Evolutionary conservation across 1,140 invertebrate species (phyloP), one percentile per base, ranked within the genome.

Genomic region (Triops cancriformis): DNA sequence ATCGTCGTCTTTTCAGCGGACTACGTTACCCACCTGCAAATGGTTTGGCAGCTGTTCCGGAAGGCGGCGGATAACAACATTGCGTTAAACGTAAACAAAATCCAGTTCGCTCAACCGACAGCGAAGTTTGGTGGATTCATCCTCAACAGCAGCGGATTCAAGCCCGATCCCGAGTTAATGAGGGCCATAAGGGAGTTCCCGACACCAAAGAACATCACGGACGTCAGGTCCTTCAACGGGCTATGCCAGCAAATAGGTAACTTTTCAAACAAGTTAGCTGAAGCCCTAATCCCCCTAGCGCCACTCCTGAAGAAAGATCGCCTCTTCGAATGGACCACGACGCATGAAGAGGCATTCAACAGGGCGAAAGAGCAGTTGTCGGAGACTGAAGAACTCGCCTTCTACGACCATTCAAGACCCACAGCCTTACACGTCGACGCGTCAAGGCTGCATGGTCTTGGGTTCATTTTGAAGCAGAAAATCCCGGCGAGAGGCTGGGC

Each of bases 171-270:
- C 9, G 28, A 26, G 1, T 73, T 79, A 0, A 37, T 26, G 0
- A 26, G 45, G 14, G 73, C 78, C 1, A 79, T 80, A 23, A 0
- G 12, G 23, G 9, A 80, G 5, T 80, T 80, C 27, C 77, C 78
- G n/a, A 27, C 14, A 18, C 79, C 79, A 1, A 1, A 23, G 11
- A 79, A 41, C 18, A 64, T 80, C 23, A 80, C 78, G 1, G 79
- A 80, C 3, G 7, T 80, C 14, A n/a, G 73, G 26, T 31, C 76
- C 0, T 79, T 77, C 45, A 80, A 76, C 26, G 73, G 78, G 10
- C 78, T 80, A 6, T 78, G 75, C 12, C 73, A 80, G 14, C 79
- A 80, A 42, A 14, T 80, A 6, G 78, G 37, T 7, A 64, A 72
- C 12, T 80, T 80, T 72, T 51, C 43, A 1, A 9, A 42, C 1